Evolutionary conservation across 1,140 invertebrate species (phyloP), one percentile per base, ranked within the genome.

Genomic region (Capitella teleta): DNA sequence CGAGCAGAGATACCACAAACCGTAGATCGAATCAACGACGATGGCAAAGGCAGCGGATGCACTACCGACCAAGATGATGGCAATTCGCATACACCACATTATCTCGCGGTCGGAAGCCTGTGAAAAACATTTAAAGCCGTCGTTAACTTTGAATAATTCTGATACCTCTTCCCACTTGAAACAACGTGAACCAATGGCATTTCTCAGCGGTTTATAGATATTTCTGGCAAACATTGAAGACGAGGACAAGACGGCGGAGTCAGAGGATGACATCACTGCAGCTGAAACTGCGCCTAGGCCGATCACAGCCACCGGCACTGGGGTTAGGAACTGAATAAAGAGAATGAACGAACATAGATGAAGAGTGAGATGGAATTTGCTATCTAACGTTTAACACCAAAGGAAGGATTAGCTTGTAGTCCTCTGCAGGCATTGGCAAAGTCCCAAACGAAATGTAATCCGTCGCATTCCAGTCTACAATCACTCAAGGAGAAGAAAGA

Each of bases 1-100:
- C 14, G 92, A 94, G 73, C 92, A 96, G 79, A 98, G 85, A 46
- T 46, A 49, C 92, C 92, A 98, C 12, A 98, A 76, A 3, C 88
- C 90, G 69, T 98, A 98, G 63, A 98, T 95, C 46, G 91, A 94
- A 50, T 88, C 85, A 58, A 98, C 94, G 36, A 86, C 89, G 42
- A 98, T 78, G 1, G 90, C 94, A 87, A 98, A 95, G 41, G 87
- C 78, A 5, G 91, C 94, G 40, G 91, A 86, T 42, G 96, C 70
- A 28, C 86, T 76, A 3, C 92, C 92, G 40, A 95, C 89, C n/a
- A 92, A 79, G 47, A 94, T 77, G 57, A 98, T 96, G 34, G 86
- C 82, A 0, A 82, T 78, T 58, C 92, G 78, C 93, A 98, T 97
- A 61, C 97, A 90, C 86, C 89, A 93, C 58, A 98, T 87, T 57